phyloP scores from a whole-genome alignment of 2,888 invertebrate genomes.

The Gastracanthus pulcherrimus region DNA sequence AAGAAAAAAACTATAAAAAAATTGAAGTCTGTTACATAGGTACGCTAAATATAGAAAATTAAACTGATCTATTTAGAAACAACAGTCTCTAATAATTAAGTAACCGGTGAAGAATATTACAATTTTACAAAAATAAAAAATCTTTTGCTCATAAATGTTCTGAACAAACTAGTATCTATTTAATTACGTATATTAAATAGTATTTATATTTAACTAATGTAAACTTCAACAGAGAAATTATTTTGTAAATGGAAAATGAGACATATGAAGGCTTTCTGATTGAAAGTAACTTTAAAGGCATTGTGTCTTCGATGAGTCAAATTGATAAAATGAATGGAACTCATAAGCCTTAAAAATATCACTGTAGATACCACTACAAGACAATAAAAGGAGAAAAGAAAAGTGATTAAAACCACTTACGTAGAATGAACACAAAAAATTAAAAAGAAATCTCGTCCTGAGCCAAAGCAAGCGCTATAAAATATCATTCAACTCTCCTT shows the following conservation, averaged over 20 bases:
- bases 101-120: not conserved
- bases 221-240: not conserved
- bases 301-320: constrained; percentile 27
- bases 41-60: not conserved
- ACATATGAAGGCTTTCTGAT: not conserved
- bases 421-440: not conserved
- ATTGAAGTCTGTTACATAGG: constrained; percentile 3
- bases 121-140: not conserved
- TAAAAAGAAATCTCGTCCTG: constrained; percentile 6
- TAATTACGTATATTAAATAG: not conserved
- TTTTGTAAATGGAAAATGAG: not conserved
- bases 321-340: constrained; percentile 37
- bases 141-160: too few species aligned
- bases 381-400: constrained; percentile 10
- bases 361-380: constrained; percentile 13
- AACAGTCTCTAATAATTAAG: not conserved
- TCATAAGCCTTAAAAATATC: constrained; percentile 27
- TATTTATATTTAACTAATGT: not conserved
- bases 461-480: constrained; percentile 13
- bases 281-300: not conserved
- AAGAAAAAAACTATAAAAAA: not conserved
- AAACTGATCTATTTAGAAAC: not conserved
- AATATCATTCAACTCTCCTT: not conserved
- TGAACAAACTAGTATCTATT: too few species aligned
- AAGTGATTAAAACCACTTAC: not conserved